Base-by-base conservation (phyloP, 2,888 invertebrate species). In the Limenitis camilla region DNA sequence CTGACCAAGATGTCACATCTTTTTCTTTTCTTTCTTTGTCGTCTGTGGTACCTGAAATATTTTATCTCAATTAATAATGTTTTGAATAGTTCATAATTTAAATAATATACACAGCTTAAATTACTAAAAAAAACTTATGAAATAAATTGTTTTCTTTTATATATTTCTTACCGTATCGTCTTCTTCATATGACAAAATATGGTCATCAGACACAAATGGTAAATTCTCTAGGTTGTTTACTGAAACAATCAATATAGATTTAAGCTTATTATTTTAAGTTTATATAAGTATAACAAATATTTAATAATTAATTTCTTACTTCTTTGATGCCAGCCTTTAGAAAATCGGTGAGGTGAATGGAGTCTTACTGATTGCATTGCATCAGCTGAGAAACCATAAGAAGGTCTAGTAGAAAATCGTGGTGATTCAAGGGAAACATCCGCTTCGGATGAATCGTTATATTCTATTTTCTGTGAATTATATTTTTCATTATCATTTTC, bases 331-430 rank as follows among this genome's bases (percentile, higher is more conserved):
- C 84, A 86, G 63, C 75, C 81, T 68, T 77, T 82, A 6, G 85
- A 81, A 62, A 75, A 81, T 19, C 72, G 77, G 58, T 78, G 80
- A 2, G 81, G 76, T 40, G 81, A 72, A 65, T 83, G 83, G 0
- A 79, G 72, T 61, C 74, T 74, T 39, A 68, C 62, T 6, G 75
- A 65, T 39, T 82, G 78, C 11, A 73, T 62, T 51, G 76, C 78
- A 39, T 72, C 78, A 53, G 76, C 74, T 5, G 77, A 76, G 58
- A 84, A 83, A 27, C 86, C 89, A 54, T 89, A 88, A 39, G 90
- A 86, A 40, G 91, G 91, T 62, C 91, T 78, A 57, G 89, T 84
- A 43, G 88, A 72, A 72, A 91, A 91, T 62, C 90, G 78, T 3
- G 89, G 88, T 44, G 88, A 85, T 58, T 82, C 82, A 61, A 86